phyloP scores from a whole-genome alignment of 2,888 invertebrate species.

The Spialia ferax region DNA sequence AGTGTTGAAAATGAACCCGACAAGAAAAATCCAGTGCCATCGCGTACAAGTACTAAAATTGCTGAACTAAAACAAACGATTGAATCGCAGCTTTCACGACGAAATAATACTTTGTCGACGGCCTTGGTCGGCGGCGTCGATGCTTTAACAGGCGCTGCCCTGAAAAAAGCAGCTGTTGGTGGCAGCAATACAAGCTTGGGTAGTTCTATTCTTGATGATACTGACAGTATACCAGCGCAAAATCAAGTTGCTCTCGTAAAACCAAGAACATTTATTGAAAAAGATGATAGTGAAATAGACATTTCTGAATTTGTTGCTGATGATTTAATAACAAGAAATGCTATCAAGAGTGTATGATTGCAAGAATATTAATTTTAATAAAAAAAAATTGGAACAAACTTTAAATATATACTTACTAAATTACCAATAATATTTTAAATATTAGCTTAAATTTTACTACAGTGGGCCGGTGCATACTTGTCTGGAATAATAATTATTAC shows the following conservation, averaged over 20 bases:
- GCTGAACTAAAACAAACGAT: slow-evolving; percentile 85
- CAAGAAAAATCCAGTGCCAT: slow-evolving; percentile 73
- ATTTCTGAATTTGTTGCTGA: slow-evolving; percentile 70
- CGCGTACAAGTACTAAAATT: slow-evolving; percentile 83
- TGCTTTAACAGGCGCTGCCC: slow-evolving; percentile 59
- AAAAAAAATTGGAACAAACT: too few species aligned
- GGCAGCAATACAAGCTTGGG: slow-evolving; percentile 81
- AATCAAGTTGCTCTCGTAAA: slow-evolving; percentile 64
- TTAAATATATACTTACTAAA: too few species aligned
- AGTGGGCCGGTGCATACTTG: too few species aligned
- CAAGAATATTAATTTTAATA: background rate
- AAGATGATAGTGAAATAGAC: slow-evolving; percentile 78
- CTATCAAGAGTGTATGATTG: slow-evolving; percentile 7
- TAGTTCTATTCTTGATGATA: slow-evolving; percentile 80
- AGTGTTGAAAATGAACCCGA: slow-evolving; percentile 80
- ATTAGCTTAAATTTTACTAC: too few species aligned
- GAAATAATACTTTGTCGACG: slow-evolving; percentile 68
- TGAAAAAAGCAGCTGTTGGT: slow-evolving; percentile 52
- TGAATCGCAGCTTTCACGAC: slow-evolving; percentile 80
- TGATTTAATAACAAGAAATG: slow-evolving; percentile 52
- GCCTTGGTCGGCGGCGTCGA: slow-evolving; percentile 72
- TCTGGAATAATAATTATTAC: too few species aligned
- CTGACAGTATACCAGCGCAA: slow-evolving; percentile 59
- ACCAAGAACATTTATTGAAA: slow-evolving; percentile 61
- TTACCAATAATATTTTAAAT: too few species aligned